These are phyloP conservation scores for Laodelphax striatellus DNA, from an alignment of 1,140 invertebrate genomes.

Conservation along the genomic window DNA sequence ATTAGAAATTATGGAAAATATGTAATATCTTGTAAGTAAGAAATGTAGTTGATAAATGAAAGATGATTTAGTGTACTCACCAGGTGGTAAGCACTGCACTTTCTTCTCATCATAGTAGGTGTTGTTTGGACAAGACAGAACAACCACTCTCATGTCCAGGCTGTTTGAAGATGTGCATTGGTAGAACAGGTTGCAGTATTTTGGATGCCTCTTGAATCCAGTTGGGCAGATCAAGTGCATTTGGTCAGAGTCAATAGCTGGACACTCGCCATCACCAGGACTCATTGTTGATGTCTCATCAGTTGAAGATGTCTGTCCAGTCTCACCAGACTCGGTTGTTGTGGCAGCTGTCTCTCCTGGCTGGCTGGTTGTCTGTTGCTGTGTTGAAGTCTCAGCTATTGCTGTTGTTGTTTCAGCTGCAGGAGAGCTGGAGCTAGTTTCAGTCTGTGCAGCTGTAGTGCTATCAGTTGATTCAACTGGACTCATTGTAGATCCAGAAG, in stretches of 20 bases:
- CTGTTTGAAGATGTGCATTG: conserved; percentile 54
- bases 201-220: conserved; percentile 68
- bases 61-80: conserved; percentile 15
- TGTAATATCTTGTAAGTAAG: no score
- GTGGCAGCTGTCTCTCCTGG: conserved; percentile 9
- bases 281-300: conserved; percentile 17
- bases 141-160: conserved; percentile 56
- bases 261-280: conserved; percentile 18
- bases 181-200: conserved; percentile 73
- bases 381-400: conserved; percentile 1
- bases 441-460: not conserved
- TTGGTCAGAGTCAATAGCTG: conserved; percentile 39
- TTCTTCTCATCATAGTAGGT: conserved; percentile 62
- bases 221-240: conserved; percentile 61
- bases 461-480: conserved; percentile 9
- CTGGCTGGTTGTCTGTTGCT: conserved; percentile 11
- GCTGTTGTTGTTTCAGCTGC: conserved; percentile 3
- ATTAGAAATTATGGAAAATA: no score
- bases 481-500: conserved; percentile 3
- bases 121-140: conserved; percentile 60
- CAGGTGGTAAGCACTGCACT: conserved; percentile 49
- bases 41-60: no score
- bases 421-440: not conserved
- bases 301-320: conserved; percentile 17
- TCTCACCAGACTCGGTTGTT: conserved; percentile 15